A percentile compares a stretch with the other conserved stretches of the same genome.
Conservation (phyloP, 2,113 vertebrate species). For the Syngnathoides biaculeatus region DNA sequence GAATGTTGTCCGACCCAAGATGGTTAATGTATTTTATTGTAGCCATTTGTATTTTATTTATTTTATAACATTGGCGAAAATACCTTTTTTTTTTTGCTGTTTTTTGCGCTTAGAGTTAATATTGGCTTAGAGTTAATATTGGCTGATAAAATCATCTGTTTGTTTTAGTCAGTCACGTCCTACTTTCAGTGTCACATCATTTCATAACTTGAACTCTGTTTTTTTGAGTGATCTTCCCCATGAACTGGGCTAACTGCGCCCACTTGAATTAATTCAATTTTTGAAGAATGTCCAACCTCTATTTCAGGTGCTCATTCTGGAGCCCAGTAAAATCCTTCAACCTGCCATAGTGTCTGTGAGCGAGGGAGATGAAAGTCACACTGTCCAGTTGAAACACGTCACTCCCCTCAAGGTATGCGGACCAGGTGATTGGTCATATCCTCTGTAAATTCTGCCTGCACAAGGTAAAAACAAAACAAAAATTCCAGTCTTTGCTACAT, state of each 20-base stretch:
- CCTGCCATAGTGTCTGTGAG: constrained; percentile 73
- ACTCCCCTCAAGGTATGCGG: constrained; percentile 71
- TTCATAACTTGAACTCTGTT: background rate
- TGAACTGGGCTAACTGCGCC: background rate
- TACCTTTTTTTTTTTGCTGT: no score
- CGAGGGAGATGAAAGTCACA: constrained; percentile 59
- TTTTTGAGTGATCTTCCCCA: background rate
- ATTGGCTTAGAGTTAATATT: no score
- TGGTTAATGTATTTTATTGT: background rate
- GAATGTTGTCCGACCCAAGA: background rate
- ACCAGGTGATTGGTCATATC: background rate
- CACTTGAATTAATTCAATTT: background rate
- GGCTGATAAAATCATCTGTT: no score
- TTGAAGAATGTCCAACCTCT: background rate
- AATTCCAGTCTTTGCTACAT: background rate
- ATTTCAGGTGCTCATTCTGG: constrained; percentile 82
- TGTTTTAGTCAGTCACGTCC: no score
- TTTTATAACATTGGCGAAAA: no score
- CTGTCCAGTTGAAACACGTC: constrained; percentile 76
- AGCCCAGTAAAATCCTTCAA: constrained; percentile 78
- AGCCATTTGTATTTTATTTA: no score
- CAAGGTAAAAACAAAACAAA: background rate
- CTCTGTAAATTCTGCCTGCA: background rate
- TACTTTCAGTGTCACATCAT: no score
- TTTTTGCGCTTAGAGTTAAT: no score